Conservation (phyloP, 2,113 vertebrate species). For the Pavo muticus region DNA sequence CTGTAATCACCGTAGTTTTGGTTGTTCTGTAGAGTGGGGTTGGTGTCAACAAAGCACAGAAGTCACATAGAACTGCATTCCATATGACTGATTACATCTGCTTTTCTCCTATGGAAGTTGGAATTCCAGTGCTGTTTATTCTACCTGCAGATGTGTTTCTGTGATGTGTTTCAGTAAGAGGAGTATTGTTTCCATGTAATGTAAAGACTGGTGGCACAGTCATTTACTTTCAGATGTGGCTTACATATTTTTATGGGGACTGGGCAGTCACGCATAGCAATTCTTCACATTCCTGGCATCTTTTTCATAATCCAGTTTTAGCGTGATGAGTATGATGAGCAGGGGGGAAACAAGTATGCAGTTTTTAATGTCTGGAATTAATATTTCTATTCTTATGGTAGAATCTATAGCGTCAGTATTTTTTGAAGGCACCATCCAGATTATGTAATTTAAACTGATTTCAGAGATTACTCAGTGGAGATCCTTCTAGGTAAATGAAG, state of each 20-base stretch:
- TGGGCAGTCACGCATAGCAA: conserved; percentile 59
- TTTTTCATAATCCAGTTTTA: conserved; percentile 60
- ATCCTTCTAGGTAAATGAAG: not conserved
- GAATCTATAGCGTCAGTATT: not conserved
- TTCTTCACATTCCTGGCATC: conserved; percentile 66
- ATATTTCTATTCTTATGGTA: not conserved
- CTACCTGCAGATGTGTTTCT: not conserved
- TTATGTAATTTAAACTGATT: not conserved
- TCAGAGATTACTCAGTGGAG: not conserved
- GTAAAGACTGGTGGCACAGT: not conserved
- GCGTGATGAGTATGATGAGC: conserved; percentile 12
- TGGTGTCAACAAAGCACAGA: not conserved
- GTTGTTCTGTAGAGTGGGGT: not conserved
- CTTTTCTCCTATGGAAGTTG: not conserved
- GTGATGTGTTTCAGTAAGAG: not conserved
- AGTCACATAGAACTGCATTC: not conserved
- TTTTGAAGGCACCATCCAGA: not conserved
- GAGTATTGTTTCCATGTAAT: not conserved
- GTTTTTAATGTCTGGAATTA: not conserved
- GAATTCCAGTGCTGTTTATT: not conserved
- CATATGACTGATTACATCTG: not conserved
- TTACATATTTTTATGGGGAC: conserved; percentile 41
- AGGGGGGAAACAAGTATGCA: not conserved
- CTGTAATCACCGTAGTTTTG: not conserved
- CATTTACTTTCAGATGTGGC: conserved; percentile 39